phyloP scores from a whole-genome alignment of 2,888 invertebrate genomes.

The Cepaea hortensis region DNA sequence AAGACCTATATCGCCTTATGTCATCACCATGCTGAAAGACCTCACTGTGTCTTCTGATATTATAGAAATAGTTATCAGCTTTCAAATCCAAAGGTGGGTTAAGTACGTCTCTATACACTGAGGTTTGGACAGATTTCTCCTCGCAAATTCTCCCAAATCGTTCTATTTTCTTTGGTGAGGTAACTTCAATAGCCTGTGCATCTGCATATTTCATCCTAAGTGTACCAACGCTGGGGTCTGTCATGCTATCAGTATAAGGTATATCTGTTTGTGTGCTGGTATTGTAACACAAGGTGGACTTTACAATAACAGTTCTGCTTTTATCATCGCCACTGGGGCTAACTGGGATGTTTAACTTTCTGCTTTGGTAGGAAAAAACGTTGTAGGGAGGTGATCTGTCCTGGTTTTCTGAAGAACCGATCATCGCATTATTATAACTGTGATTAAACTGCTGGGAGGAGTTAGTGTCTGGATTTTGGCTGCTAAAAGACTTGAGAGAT shows the following conservation, averaged over 20 bases:
- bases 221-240: neutral
- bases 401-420: neutral
- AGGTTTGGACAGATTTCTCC: neutral
- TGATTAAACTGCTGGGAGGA: neutral
- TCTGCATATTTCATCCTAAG: neutral
- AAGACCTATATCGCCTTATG: too few species aligned
- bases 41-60: too few species aligned
- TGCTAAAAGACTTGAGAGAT: neutral
- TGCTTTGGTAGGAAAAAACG: neutral
- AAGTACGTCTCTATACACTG: neutral
- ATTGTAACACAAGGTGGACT: neutral
- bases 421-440: neutral
- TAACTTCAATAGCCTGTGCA: neutral
- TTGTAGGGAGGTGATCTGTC: neutral
- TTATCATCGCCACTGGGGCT: neutral
- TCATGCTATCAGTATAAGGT: neutral
- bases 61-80: too few species aligned
- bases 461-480: neutral
- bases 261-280: constrained; percentile 1
- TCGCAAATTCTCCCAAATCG: neutral
- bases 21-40: too few species aligned
- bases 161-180: neutral
- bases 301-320: neutral
- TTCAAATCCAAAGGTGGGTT: too few species aligned
- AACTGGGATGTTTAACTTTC: neutral